Conservation (phyloP, 2,113 vertebrate species). For the Opisthocomus hoazin region DNA sequence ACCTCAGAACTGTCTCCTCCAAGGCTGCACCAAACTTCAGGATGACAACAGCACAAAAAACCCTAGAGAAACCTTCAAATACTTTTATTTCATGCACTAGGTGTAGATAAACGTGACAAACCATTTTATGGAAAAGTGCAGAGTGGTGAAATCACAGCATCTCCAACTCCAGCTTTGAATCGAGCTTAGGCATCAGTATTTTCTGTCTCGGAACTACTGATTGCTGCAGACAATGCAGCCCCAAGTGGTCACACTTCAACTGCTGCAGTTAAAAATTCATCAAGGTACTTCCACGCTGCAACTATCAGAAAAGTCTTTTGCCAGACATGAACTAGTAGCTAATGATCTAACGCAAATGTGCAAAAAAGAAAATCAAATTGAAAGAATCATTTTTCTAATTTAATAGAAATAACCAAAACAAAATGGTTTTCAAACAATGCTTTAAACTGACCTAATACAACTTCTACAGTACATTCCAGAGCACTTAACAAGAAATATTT, state of each 20-base stretch:
- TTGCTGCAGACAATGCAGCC: fast-evolving
- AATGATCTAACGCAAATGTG: neutral
- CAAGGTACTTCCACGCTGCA: neutral
- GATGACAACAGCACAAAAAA: neutral
- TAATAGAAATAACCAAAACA: conserved; percentile 82
- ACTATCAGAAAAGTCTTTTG: neutral
- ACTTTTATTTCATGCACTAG: too few species aligned
- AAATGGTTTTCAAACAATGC: conserved; percentile 75
- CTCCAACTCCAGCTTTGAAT: neutral
- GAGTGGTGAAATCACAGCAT: neutral
- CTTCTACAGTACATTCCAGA: conserved; percentile 79
- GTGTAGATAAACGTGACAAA: fast-evolving
- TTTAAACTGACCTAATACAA: conserved; percentile 75
- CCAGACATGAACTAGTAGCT: fast-evolving
- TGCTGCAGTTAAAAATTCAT: neutral
- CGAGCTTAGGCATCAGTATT: neutral
- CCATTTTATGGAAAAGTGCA: neutral
- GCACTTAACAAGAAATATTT: conserved; percentile 79
- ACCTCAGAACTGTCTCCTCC: neutral
- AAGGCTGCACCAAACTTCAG: neutral
- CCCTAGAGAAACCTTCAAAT: neutral
- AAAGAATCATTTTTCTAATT: conserved; percentile 73
- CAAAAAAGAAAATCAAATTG: conserved; percentile 58
- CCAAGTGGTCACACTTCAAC: neutral
- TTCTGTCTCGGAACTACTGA: neutral